Evolutionary conservation across 2,888 invertebrate species (phyloP), one percentile per base, ranked within the genome.

Genomic region (Melieria omissa): DNA sequence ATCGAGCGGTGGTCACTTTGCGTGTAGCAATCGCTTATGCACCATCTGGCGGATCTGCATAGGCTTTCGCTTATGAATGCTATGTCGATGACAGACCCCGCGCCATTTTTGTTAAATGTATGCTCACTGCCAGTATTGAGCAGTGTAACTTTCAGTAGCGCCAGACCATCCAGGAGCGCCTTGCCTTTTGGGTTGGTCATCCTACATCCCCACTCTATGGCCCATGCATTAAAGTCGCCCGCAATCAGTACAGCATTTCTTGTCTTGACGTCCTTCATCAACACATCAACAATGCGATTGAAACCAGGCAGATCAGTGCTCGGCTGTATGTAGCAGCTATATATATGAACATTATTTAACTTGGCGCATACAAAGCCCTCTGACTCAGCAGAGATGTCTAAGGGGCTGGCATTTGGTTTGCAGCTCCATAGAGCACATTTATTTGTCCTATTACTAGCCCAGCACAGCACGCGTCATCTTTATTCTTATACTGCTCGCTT

Each of bases 221-320:
- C 57, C 65, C 70, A 70, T 5, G 69, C 66, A 55, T 73, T 70
- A 45, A 73, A 73, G 52, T 73, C 70, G 7, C 70, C 70, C 1
- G 65, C 69, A 10, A 69, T 69, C 3, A 70, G 7, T 5, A 73
- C 61, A 2, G 49, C 10, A 2, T 12, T 49, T 49, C 49, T 49
- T 49, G 9, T 2, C 3, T 49, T 49, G 12, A 3, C 49, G 12
- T 49, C 49, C 2, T 49, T 49, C 49, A 12, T 3, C 49, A 49
- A 49, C 10, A 49, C 49, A 49, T 49, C 49, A 10, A 49, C 9
- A 10, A 49, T 49, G 9, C 12, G 9, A 12, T 49, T 49, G 49
- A 49, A 49, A 1, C 12, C 49, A 49, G 2, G 12, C 12, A 49
- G 9, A 3, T 49, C 49, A 49, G 49, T 49, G 49, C 49, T 49